These are phyloP conservation scores for Heliconius melpomene DNA, from an alignment of 1,140 invertebrate genomes.

Conservation along the genomic window DNA sequence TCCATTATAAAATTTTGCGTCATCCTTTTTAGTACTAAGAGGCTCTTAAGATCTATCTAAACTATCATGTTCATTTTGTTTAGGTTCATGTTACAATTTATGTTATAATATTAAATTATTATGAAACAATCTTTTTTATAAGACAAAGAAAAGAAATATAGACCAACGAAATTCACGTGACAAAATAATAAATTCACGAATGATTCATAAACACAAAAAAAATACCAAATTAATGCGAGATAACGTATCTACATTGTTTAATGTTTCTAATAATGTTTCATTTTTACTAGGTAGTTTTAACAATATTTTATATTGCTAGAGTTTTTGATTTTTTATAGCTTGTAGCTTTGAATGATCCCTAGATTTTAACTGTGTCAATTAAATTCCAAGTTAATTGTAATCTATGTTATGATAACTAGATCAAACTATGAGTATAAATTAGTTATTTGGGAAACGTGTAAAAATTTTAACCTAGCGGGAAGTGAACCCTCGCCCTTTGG, in stretches of 20 bases:
- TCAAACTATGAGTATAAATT: conserved; percentile 23
- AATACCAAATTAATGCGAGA: background rate
- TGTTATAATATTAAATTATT: background rate
- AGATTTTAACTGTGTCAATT: background rate
- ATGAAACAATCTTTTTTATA: background rate
- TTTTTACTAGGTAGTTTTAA: background rate
- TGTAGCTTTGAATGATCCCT: background rate
- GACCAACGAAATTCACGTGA: background rate
- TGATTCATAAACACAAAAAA: background rate
- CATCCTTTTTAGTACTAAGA: too few relatives aligned
- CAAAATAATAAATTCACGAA: background rate
- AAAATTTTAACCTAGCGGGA: too few relatives aligned
- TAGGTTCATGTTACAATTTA: too few relatives aligned
- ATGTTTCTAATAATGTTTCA: background rate
- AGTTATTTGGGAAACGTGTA: background rate
- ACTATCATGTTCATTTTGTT: too few relatives aligned
- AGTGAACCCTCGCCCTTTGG: too few relatives aligned
- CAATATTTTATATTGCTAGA: background rate
- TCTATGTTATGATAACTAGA: background rate
- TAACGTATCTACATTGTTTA: conserved; percentile 7
- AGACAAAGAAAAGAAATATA: background rate
- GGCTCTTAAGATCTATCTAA: too few relatives aligned
- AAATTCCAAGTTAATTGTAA: background rate
- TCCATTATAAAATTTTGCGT: background rate
- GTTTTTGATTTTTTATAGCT: background rate